A percentile compares a stretch with the other conserved stretches of the same genome.
These are phyloP conservation scores for Pristionchus exspectatus DNA, from an alignment of 2,888 invertebrate genomes.

Conservation along the genomic window DNA sequence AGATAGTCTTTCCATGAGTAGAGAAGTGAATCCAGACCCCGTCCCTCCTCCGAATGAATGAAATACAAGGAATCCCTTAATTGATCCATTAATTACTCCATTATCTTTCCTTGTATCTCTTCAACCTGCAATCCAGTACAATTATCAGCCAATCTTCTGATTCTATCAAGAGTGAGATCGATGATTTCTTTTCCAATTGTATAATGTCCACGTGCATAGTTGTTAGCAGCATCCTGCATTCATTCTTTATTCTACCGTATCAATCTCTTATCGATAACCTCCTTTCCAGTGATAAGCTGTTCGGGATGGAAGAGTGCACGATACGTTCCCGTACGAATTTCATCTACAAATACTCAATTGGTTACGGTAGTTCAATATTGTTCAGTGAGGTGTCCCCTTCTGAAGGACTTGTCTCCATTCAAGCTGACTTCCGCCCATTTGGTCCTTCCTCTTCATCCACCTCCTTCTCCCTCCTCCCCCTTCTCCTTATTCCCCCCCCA, in stretches of 20 bases:
- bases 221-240: slow-evolving; percentile 81
- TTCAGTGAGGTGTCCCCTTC: slow-evolving; percentile 19
- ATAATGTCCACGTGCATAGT: slow-evolving; percentile 84
- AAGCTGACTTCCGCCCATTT: slow-evolving; percentile 33
- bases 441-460: slow-evolving; percentile 11
- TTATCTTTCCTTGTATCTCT: background rate
- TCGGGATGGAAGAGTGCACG: slow-evolving; percentile 96
- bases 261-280: background rate
- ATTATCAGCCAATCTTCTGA: slow-evolving; percentile 83
- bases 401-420: slow-evolving; percentile 12
- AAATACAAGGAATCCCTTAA: slow-evolving; percentile 87
- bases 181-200: slow-evolving; percentile 85
- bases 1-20: slow-evolving; percentile 89
- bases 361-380: slow-evolving; percentile 62
- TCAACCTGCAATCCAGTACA: slow-evolving; percentile 83
- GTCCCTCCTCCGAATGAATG: slow-evolving; percentile 92
- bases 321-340: slow-evolving; percentile 83
- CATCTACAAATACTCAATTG: slow-evolving; percentile 76
- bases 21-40: slow-evolving; percentile 90
- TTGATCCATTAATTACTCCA: too few relatives aligned
- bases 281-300: slow-evolving; percentile 85
- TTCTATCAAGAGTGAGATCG: slow-evolving; percentile 68
- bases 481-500: slow-evolving; percentile 3
- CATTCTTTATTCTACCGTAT: background rate
- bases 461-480: slow-evolving; percentile 24